Conservation (phyloP, 2,113 vertebrate genomes). For the Stictonetta naevosa region DNA sequence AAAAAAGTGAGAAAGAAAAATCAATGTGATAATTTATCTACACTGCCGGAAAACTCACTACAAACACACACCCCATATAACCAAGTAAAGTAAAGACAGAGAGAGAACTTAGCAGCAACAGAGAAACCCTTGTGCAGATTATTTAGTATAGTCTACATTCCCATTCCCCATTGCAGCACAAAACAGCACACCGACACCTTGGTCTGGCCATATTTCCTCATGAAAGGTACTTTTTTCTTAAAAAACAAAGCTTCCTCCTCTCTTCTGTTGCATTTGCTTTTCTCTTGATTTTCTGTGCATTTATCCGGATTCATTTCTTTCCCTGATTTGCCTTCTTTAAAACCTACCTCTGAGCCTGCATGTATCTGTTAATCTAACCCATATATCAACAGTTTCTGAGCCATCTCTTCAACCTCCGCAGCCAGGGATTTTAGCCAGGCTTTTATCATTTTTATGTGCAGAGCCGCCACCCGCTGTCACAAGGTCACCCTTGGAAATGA, state of each 20-base stretch:
- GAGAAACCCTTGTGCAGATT: background rate
- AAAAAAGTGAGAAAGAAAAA: conserved; percentile 42
- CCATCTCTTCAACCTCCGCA: conserved; percentile 19
- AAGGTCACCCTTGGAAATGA: conserved; percentile 70
- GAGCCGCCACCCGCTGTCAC: conserved; percentile 50
- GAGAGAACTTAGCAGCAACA: background rate
- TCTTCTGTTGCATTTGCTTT: background rate
- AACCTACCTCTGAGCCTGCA: background rate
- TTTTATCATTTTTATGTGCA: conserved; percentile 70
- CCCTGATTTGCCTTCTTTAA: background rate
- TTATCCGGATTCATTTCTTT: background rate
- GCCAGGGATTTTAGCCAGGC: conserved; percentile 11
- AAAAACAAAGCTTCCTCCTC: background rate
- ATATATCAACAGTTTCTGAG: conserved; percentile 57
- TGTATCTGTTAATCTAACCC: background rate
- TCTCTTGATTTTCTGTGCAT: background rate
- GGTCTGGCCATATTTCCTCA: background rate
- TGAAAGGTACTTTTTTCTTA: background rate
- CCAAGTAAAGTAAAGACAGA: background rate
- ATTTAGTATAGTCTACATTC: background rate
- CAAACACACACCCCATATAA: conserved; percentile 10
- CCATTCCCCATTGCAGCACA: background rate
- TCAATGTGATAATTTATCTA: conserved; percentile 37
- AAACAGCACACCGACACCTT: background rate
- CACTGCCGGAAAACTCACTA: conserved; percentile 10